Base-by-base conservation (phyloP, 2,113 vertebrate species). In the Sinocyclocheilus grahami region DNA sequence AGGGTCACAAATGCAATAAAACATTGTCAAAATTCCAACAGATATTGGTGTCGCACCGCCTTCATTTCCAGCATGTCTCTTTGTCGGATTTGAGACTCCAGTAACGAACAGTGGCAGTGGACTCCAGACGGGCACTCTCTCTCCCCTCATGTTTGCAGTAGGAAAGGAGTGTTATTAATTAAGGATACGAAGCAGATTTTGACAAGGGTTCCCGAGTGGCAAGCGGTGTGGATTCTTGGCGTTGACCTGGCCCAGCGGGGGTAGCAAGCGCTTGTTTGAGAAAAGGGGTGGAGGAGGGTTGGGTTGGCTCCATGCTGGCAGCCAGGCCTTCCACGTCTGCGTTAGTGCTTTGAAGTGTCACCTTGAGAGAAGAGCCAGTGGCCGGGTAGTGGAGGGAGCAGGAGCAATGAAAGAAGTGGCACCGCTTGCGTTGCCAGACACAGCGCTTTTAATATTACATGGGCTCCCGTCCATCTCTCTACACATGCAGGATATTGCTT, bases 321-420 rank as follows among this genome's bases (percentile, higher is more conserved):
- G 87, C 95, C 88, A 95, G 92, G 94, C 93, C 94, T 91, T 94
- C 89, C 84, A 87, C 84, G 94, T 94, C 97, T 95, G 83, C 0
- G 89, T 86, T 82, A 16, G 94, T 90, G 27, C 97, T 98, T 98
- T 98, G 96, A 98, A 96, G 95, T 98, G 96, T 97, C 97, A 96
- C 62, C 91, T 97, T 96, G 96, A 95, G 94, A 89, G 94, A 94
- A 95, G 93, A 94, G 93, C 72, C 90, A 83, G 88, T 94, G 93
- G 94, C 94, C 92, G 92, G 90, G 93, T 92, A 92, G 93, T 90
- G 85, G 76, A 92, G 89, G 92, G 93, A 93, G 95, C 93, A 87
- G 88, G 91, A 92, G 95, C 94, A 87, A 91, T 92, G 90, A 92
- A 90, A 94, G 94, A 93, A 94, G 93, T 93, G 94, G 92, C 87